A percentile compares a stretch with the other conserved stretches of the same genome.
These are phyloP conservation scores for Nyctibius bracteatus DNA, from an alignment of 2,113 vertebrate species.

Conservation along the genomic window DNA sequence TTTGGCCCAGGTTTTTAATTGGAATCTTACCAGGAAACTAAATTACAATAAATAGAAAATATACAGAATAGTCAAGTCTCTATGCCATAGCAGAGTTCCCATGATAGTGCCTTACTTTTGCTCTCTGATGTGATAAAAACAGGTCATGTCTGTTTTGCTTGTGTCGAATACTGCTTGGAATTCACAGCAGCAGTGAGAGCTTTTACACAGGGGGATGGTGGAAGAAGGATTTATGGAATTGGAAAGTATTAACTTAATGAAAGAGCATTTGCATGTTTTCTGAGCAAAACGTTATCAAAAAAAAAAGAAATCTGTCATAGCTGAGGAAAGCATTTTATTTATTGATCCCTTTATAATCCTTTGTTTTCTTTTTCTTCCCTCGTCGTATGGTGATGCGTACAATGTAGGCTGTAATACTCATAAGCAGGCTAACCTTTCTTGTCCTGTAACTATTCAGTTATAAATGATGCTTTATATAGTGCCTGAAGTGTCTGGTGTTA, in stretches of 20 bases:
- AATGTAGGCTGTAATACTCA: background rate
- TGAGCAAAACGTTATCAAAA: slow-evolving; percentile 11
- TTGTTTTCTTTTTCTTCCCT: slow-evolving; percentile 21
- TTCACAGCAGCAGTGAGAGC: background rate
- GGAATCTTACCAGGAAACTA: background rate
- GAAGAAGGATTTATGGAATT: slow-evolving; percentile 48
- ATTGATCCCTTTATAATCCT: slow-evolving; percentile 54
- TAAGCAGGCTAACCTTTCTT: background rate
- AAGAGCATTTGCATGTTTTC: slow-evolving; percentile 65
- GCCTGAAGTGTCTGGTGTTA: background rate
- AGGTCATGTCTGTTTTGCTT: background rate
- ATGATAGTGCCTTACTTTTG: background rate
- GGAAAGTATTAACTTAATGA: slow-evolving; percentile 50
- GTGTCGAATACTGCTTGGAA: slow-evolving; percentile 36
- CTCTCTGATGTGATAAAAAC: slow-evolving; percentile 10
- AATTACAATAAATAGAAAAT: background rate
- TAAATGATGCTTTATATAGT: background rate
- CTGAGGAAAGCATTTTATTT: slow-evolving; percentile 60
- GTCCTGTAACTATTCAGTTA: background rate
- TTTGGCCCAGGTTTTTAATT: background rate
- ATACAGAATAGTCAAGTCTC: background rate
- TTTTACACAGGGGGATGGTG: slow-evolving; percentile 17
- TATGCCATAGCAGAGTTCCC: background rate
- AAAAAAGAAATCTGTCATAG: slow-evolving; percentile 5
- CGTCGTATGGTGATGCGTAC: background rate